Base-by-base conservation (phyloP, 2,797 vertebrate genomes). In the Sarcoramphus papa region DNA sequence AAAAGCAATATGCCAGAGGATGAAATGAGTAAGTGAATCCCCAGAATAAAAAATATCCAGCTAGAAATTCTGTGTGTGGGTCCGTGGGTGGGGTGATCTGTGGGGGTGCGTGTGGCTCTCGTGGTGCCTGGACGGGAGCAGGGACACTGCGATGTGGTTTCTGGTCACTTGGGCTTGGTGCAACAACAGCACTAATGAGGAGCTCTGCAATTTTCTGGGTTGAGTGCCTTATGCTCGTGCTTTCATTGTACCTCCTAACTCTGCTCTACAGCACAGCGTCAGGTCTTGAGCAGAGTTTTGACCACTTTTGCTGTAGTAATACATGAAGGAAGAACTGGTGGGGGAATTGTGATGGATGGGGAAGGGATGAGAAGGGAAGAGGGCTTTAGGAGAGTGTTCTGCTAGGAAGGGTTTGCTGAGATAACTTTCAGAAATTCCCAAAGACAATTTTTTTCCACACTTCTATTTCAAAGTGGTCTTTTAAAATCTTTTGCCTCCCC, bases 31-130 rank as follows among this genome's bases (percentile, higher is more conserved):
- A 59, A 92, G 33, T 22, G 40, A 50, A 35, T 31, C 23, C 30
- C 16, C 20, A 62, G 40, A 72, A 64, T 28, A 41, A 78, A 87
- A 86, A 37, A 13, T 27, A 14, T 10, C 19, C 27, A 51, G 24
- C 19, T 63, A 67, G 24, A 67, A 78, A 33, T 41, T 35, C 43
- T 57, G 12, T 33, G 7, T 12, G 33, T 4, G 33, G 7, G 18
- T 60, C 37, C 19, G 5, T 7, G 28, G 40, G n/a, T 25, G 57
- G 30, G 43, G 16, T 25, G 31, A 33, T 54, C 37, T 60, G 60
- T 43, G n/a, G 9, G 25, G 35, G 11, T 2, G 7, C 1, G 1
- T 40, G 37, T 43, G 73, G 41, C 37, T 73, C 47, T 62, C 0
- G 1, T 40, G 78, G 30, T 2, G 3, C 28, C 35, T 70, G 78